These are phyloP conservation scores for Drosophila paulistorum DNA, from an alignment of 1,140 invertebrate genomes.

Conservation along the genomic window DNA sequence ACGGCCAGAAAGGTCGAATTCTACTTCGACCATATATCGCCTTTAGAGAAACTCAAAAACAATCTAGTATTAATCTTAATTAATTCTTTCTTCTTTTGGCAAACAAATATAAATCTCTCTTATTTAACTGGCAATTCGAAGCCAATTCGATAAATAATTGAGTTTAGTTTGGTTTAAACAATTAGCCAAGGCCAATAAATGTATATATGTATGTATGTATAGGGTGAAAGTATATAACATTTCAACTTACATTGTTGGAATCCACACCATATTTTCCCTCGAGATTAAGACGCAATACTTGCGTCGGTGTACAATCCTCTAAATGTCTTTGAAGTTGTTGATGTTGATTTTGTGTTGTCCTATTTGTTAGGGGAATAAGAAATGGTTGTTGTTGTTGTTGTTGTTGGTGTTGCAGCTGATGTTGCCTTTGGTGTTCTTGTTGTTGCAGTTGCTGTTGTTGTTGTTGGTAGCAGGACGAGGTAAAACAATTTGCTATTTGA, in stretches of 20 bases:
- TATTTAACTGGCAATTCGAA: too few relatives aligned
- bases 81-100: too few relatives aligned
- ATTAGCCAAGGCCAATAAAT: too few relatives aligned
- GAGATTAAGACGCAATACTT: conserved; percentile 21
- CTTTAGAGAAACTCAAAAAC: too few relatives aligned
- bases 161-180: too few relatives aligned
- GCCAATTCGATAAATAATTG: too few relatives aligned
- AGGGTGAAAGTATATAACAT: neutral
- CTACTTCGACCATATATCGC: too few relatives aligned
- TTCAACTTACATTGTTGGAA: conserved; percentile 1
- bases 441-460: conserved; percentile 37
- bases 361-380: conserved; percentile 37
- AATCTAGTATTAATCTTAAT: too few relatives aligned
- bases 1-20: too few relatives aligned
- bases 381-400: conserved; percentile 26
- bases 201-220: neutral
- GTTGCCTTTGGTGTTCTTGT: conserved; percentile 51
- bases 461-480: conserved; percentile 30
- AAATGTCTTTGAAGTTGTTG: conserved; percentile 15
- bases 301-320: conserved; percentile 9
- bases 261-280: conserved; percentile 17
- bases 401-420: conserved; percentile 37
- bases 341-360: conserved; percentile 37
- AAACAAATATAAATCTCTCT: too few relatives aligned
- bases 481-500: conserved; percentile 46